A percentile compares a stretch with the other conserved stretches of the same genome.
phyloP scores from a whole-genome alignment of 2,113 vertebrate genomes.

The Daubentonia madagascariensis region DNA sequence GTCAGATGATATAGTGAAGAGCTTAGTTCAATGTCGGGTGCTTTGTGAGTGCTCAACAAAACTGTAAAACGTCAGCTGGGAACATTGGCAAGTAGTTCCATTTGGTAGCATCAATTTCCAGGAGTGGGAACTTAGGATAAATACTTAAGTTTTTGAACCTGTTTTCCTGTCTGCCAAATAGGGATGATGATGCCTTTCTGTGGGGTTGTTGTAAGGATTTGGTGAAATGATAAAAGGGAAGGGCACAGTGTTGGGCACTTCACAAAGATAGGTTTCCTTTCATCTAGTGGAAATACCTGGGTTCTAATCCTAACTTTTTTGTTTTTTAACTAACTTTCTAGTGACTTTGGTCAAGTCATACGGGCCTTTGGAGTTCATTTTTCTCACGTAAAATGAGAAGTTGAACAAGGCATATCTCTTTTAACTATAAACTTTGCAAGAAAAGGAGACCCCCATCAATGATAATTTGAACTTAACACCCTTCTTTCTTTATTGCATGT shows the following conservation, averaged over 20 bases:
- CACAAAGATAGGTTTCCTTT: neutral
- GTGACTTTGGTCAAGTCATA: neutral
- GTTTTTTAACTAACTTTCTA: neutral
- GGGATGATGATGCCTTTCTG: neutral
- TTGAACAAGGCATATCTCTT: neutral
- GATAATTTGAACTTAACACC: neutral
- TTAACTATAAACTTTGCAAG: neutral
- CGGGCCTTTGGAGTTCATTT: neutral
- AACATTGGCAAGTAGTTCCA: neutral
- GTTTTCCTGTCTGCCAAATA: neutral
- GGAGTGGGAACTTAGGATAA: neutral
- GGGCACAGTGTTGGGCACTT: neutral
- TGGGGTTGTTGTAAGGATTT: neutral
- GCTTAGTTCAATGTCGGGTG: neutral
- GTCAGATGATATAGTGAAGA: no score
- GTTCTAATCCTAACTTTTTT: neutral
- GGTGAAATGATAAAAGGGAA: neutral
- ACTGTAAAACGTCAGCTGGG: neutral
- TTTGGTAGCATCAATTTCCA: neutral
- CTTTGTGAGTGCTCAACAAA: neutral
- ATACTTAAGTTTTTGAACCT: neutral
- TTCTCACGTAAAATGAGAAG: neutral
- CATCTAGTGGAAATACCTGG: neutral
- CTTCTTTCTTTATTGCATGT: neutral
- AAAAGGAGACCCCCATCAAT: neutral